Percentiles rank a stretch among this genome's conserved stretches.
phyloP scores from a whole-genome alignment of 2,113 vertebrate genomes.

The Dasyurus viverrinus region DNA sequence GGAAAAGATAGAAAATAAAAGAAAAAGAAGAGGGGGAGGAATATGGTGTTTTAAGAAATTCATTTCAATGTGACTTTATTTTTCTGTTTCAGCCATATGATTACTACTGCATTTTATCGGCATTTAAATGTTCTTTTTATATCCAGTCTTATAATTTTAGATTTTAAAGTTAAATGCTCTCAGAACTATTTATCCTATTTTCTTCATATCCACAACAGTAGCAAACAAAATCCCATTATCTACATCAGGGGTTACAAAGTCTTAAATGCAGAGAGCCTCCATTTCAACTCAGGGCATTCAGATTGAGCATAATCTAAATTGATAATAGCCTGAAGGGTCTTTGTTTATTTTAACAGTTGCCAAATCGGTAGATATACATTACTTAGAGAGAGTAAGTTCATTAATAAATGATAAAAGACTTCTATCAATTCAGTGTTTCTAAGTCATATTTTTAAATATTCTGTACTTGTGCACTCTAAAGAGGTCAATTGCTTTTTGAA shows the following conservation, averaged over 20 bases:
- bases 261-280: conserved; percentile 49
- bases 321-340: conserved; percentile 26
- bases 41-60: background rate
- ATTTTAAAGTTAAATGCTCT: conserved; percentile 30
- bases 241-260: background rate
- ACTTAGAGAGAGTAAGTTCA: conserved; percentile 41
- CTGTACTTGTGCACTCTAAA: conserved; percentile 22
- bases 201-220: conserved; percentile 8
- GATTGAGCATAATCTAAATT: conserved; percentile 37
- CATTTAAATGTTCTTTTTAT: background rate
- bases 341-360: conserved; percentile 61
- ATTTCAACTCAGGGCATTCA: conserved; percentile 23
- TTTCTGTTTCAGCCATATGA: background rate
- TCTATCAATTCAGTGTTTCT: conserved; percentile 30
- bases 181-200: background rate
- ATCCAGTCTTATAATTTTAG: background rate
- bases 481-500: conserved; percentile 25
- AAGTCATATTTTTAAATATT: background rate
- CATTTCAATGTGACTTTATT: background rate
- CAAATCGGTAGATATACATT: conserved; percentile 33
- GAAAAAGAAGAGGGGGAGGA: background rate
- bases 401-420: conserved; percentile 21
- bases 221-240: background rate
- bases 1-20: background rate
- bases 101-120: background rate